Conservation (phyloP, 2,888 invertebrate species). For the Diaprepes abbreviatus region DNA sequence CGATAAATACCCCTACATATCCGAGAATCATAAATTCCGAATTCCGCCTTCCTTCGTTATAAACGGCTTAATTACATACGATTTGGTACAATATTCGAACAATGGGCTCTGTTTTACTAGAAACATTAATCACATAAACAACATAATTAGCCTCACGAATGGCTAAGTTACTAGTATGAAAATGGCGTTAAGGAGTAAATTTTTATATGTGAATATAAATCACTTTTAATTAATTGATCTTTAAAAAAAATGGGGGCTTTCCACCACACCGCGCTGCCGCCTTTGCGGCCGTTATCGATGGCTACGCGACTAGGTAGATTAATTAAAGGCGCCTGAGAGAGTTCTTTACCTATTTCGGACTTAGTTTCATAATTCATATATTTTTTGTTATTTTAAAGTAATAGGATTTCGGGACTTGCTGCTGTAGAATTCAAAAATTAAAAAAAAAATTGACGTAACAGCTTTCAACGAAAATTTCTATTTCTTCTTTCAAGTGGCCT, state of each 20-base stretch:
- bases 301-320: too few species aligned
- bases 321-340: too few species aligned
- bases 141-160: slow-evolving; percentile 30
- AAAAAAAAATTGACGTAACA: too few species aligned
- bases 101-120: slow-evolving; percentile 29
- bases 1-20: slow-evolving; percentile 38
- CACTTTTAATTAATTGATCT: slow-evolving; percentile 8
- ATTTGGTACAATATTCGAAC: slow-evolving; percentile 32
- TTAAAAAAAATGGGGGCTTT: background rate
- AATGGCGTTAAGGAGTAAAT: background rate
- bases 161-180: slow-evolving; percentile 13
- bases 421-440: too few species aligned
- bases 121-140: slow-evolving; percentile 40
- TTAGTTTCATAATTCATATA: too few species aligned
- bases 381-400: too few species aligned
- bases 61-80: slow-evolving; percentile 47
- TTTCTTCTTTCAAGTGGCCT: too few species aligned
- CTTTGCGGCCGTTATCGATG: too few species aligned
- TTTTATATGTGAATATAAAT: slow-evolving; percentile 14
- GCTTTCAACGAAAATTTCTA: too few species aligned
- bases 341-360: too few species aligned
- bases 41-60: slow-evolving; percentile 29
- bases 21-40: slow-evolving; percentile 43
- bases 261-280: too few species aligned
- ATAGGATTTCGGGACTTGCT: too few species aligned